These are phyloP conservation scores for Lichenostomus cassidix DNA, from an alignment of 2,113 vertebrate species.

Conservation along the genomic window DNA sequence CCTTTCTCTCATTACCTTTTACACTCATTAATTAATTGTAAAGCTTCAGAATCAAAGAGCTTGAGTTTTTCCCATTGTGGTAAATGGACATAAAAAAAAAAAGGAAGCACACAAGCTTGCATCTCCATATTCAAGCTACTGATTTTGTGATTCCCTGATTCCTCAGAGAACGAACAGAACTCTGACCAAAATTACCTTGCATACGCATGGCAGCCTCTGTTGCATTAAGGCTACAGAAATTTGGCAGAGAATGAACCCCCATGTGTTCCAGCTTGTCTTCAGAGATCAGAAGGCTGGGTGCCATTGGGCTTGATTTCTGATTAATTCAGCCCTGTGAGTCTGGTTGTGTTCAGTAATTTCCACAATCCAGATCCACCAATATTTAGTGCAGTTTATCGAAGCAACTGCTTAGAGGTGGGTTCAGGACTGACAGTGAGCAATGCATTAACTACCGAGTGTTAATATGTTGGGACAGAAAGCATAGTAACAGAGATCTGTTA, in stretches of 20 bases:
- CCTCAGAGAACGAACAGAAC: not conserved
- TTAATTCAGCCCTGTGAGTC: not conserved
- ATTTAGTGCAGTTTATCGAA: not conserved
- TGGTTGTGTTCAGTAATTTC: not conserved
- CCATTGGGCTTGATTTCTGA: not conserved
- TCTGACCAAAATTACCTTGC: not conserved
- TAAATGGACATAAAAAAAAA: not conserved
- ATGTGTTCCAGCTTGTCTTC: not conserved
- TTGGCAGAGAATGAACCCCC: not conserved
- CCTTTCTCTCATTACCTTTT: not conserved
- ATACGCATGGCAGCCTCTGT: fast-evolving
- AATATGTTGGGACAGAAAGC: not conserved
- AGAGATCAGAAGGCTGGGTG: not conserved
- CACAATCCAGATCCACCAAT: not conserved
- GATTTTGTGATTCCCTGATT: not conserved
- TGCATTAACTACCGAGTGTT: not conserved
- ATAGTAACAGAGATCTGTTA: not conserved
- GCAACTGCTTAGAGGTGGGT: fast-evolving
- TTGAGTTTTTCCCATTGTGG: not conserved
- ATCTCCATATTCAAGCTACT: not conserved
- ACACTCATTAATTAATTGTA: not conserved
- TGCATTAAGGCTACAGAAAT: not conserved
- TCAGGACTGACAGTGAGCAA: not conserved
- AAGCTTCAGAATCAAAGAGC: not conserved
- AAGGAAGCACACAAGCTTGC: not conserved